A percentile compares a stretch with the other conserved stretches of the same genome.
Conservation (phyloP, 23 tunicate genomes). For the Halocynthia roretzi region DNA sequence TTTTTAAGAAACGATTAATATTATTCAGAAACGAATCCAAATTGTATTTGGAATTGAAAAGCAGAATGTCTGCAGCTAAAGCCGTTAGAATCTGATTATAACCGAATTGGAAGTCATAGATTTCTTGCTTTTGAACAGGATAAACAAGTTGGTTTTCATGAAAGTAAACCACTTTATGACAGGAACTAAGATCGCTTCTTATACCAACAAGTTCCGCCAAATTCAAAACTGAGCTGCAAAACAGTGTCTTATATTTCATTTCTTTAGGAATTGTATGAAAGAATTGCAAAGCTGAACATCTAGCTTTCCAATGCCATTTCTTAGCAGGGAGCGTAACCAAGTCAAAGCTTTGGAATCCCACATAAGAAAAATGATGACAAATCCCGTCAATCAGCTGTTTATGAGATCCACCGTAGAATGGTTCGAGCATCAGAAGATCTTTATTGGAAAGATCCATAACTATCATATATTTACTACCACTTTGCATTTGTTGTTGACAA, state of each 20-base stretch:
- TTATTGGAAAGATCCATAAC: not conserved
- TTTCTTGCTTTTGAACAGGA: constrained; percentile 64
- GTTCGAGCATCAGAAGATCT: constrained; percentile 57
- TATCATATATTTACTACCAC: too few species aligned
- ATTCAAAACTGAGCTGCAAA: constrained; percentile 69
- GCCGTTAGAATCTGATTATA: constrained; percentile 85
- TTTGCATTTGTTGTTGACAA: too few species aligned
- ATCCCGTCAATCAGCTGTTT: constrained; percentile 64
- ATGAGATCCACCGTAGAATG: constrained; percentile 93
- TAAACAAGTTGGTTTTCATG: constrained; percentile 97
- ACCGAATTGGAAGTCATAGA: constrained; percentile 82
- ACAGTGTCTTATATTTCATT: constrained; percentile 31
- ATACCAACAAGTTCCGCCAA: constrained; percentile 68
- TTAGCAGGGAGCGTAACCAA: constrained; percentile 65
- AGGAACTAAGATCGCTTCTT: constrained; percentile 18
- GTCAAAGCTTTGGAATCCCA: constrained; percentile 2
- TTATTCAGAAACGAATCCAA: constrained; percentile 65
- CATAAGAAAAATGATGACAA: not conserved
- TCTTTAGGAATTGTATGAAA: constrained; percentile 25
- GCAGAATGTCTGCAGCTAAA: constrained; percentile 65
- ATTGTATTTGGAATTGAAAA: constrained; percentile 71
- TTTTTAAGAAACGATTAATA: constrained; percentile 44
- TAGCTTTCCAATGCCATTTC: constrained; percentile 95
- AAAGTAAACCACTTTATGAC: constrained; percentile 79
- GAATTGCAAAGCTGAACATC: constrained; percentile 58